Conservation (phyloP, 2,797 vertebrate genomes). For the Basileuterus tristriatus region DNA sequence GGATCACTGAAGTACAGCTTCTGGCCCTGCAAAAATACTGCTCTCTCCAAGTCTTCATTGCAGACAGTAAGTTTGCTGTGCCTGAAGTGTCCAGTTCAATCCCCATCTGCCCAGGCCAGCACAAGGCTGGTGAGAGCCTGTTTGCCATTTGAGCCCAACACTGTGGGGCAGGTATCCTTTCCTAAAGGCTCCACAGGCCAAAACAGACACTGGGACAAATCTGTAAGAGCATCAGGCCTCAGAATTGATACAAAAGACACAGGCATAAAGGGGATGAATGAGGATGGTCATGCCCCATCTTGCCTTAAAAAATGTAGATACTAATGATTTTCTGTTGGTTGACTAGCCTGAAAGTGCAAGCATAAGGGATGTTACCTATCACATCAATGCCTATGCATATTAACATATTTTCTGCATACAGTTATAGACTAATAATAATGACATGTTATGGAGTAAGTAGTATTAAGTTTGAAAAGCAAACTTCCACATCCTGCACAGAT, state of each 20-base stretch:
- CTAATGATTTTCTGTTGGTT: neutral
- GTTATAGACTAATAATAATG: neutral
- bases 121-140: neutral
- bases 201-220: neutral
- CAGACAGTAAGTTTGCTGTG: neutral
- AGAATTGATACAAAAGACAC: neutral
- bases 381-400: accelerated
- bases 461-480: neutral
- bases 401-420: neutral
- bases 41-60: neutral
- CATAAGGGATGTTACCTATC: neutral
- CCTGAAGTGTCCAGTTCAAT: neutral
- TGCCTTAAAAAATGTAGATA: neutral
- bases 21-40: neutral
- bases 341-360: neutral
- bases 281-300: neutral
- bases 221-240: neutral
- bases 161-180: neutral
- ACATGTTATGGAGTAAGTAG: neutral
- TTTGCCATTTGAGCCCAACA: neutral
- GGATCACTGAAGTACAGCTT: neutral
- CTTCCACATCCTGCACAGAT: neutral
- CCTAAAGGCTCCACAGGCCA: neutral
- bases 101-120: neutral
- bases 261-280: neutral